Evolutionary conservation across 2,797 vertebrate species (phyloP).

Genomic region (Denticeps clupeoides): DNA sequence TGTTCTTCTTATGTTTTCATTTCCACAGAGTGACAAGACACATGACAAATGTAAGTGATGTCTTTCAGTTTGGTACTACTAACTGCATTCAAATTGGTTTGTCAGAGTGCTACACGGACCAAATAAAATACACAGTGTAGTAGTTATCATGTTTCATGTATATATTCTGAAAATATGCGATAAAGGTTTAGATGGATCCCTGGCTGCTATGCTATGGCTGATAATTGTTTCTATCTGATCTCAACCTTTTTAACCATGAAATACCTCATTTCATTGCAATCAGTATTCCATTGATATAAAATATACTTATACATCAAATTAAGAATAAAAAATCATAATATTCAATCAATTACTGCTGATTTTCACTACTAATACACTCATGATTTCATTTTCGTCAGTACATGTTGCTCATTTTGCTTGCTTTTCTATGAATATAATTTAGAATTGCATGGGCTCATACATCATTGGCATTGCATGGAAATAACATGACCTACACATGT

Average conservation of each 20-base stretch:
- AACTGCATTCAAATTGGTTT: background rate
- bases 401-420: conserved; percentile 23
- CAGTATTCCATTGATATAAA: background rate
- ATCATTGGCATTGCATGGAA: conserved; percentile 71
- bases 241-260: conserved; percentile 4
- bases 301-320: too few species aligned
- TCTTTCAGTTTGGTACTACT: conserved; percentile 1
- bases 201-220: conserved; percentile 70
- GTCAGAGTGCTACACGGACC: too few species aligned
- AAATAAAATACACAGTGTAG: background rate
- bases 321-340: too few species aligned
- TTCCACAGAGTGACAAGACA: conserved; percentile 81
- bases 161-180: background rate
- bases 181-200: conserved; percentile 39
- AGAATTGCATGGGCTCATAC: conserved; percentile 19
- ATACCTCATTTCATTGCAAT: background rate
- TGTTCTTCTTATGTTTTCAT: conserved; percentile 21
- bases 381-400: too few species aligned
- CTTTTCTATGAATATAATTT: conserved; percentile 5
- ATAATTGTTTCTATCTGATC: conserved; percentile 24
- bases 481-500: conserved; percentile 75
- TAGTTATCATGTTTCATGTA: background rate
- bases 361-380: too few species aligned
- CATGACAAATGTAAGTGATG: conserved; percentile 93
- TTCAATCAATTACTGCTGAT: too few species aligned